Conservation (phyloP, 2,113 vertebrate genomes). For the Tympanuchus pallidicinctus region DNA sequence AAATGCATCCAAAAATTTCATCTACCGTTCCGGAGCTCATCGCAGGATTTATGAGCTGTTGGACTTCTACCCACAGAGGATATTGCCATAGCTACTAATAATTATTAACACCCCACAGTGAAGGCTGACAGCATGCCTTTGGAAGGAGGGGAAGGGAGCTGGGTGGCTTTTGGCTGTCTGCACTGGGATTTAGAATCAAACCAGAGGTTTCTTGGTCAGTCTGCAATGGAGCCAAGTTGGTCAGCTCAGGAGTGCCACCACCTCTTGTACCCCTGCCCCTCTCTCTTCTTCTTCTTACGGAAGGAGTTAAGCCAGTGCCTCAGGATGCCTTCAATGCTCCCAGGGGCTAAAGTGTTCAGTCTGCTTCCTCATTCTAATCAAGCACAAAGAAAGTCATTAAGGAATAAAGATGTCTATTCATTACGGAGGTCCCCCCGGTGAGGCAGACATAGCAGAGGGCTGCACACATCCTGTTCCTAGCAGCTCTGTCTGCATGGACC, state of each 20-base stretch:
- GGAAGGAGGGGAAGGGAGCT: neutral
- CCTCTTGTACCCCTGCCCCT: neutral
- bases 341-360: accelerated
- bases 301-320: neutral
- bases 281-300: neutral
- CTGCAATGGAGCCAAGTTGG: neutral
- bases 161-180: neutral
- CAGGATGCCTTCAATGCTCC: neutral
- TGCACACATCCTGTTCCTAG: neutral
- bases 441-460: neutral
- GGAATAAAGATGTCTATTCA: neutral
- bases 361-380: neutral
- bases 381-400: neutral
- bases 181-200: neutral
- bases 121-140: neutral
- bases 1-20: neutral
- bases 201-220: neutral
- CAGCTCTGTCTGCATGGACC: neutral
- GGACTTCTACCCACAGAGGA: neutral
- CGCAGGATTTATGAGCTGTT: neutral
- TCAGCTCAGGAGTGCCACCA: neutral
- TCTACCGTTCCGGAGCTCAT: neutral
- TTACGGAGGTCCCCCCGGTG: neutral
- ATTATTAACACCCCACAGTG: neutral
- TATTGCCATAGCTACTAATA: neutral